These are phyloP conservation scores for Peromyscus polionotus DNA, from an alignment of 2,113 vertebrate species.

Conservation along the genomic window DNA sequence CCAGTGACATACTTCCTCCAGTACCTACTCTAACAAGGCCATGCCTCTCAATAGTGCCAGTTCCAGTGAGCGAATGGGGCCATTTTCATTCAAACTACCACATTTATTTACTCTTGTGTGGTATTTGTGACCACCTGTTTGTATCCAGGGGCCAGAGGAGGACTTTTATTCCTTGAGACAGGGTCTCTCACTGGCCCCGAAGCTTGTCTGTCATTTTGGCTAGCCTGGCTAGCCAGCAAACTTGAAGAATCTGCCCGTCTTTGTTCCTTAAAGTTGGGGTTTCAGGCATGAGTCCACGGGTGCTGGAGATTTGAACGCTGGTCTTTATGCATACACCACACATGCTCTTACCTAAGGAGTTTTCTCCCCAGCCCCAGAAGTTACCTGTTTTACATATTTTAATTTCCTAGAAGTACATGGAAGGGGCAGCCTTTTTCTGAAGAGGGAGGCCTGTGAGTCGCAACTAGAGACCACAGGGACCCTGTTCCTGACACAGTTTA, in stretches of 20 bases:
- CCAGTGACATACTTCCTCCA: neutral
- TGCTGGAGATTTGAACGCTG: neutral
- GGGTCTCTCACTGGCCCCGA: neutral
- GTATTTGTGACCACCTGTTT: neutral
- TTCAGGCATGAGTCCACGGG: neutral
- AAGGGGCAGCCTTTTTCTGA: conserved; percentile 41
- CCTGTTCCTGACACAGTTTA: neutral
- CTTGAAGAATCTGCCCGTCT: neutral
- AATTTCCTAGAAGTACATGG: conserved; percentile 29
- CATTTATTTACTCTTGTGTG: neutral
- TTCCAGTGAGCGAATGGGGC: neutral
- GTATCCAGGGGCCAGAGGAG: too few species aligned
- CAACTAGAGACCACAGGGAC: neutral
- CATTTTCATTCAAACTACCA: neutral
- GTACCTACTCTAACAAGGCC: neutral
- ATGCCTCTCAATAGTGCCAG: neutral
- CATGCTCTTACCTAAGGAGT: neutral
- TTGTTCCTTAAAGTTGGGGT: neutral
- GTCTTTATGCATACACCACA: neutral
- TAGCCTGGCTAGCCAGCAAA: neutral
- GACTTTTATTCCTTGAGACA: neutral
- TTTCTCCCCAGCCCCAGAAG: neutral
- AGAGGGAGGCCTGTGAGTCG: conserved; percentile 39
- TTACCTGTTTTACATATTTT: neutral
- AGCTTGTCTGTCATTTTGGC: neutral